Base-by-base conservation (phyloP, 2,888 invertebrate genomes). In the Helleia helle region DNA sequence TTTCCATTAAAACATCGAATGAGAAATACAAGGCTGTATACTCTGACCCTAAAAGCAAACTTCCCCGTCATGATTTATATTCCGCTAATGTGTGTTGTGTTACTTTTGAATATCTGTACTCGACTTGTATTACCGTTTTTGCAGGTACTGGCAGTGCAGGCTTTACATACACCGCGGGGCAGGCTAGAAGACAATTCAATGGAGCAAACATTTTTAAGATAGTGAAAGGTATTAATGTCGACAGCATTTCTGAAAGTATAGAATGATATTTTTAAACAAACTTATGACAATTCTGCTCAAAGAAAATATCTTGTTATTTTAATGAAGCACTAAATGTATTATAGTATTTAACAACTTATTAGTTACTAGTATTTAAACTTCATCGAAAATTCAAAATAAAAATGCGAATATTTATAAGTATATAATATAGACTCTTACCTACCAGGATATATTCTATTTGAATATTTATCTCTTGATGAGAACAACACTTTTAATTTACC, bases 141-240 rank as follows among this genome's bases (percentile, higher is more conserved):
- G 77, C 54, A 13, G 73, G 76, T 24, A 71, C 36, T 1, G 81
- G 81, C 37, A 81, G 50, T 6, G 71, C 65, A n/a, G 81, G 80
- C 1, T 66, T 67, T 0, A 60, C 67, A 36, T 83, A 83, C 7
- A 75, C 52, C 3, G 71, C 61, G n/a, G 80, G 71, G 42, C 77
- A 69, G 1, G 71, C 64, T 43, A 81, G 52, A 13, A 81, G 44
- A 14, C 62, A 51, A n/a, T 61, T 52, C 30, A 81, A 44, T 3
- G 81, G 71, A 1, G 63, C 62, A 36, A 51, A 66, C 77, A 80
- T 80, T 54, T 76, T 81, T 47, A 81, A 46, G 3, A 74, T 50
- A 40, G 57, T 56, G 45, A 80, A 79, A 1, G 74, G 66, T 27
- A 59, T 55, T 0, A 62, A 50, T n/a, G 62, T 45, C 2, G 44